Conservation (phyloP, 2,888 invertebrate genomes). For the Abrostola triplasia region DNA sequence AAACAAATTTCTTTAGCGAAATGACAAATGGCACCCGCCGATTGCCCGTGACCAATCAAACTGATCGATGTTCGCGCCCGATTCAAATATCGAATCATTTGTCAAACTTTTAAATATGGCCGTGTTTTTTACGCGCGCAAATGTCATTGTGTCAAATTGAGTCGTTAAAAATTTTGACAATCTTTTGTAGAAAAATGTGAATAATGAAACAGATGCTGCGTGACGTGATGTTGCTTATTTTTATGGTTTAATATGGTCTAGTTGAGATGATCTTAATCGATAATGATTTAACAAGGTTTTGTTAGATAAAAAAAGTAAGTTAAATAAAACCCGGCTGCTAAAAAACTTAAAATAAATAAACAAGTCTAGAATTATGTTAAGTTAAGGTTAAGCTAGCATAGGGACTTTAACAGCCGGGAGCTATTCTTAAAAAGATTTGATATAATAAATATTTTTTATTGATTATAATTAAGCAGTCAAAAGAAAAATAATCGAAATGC, state of each 20-base stretch:
- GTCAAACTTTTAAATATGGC: constrained; percentile 79
- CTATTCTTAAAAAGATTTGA: too few species aligned
- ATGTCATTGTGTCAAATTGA: constrained; percentile 60
- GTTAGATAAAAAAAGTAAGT: too few species aligned
- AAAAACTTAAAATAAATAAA: too few species aligned
- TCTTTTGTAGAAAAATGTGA: constrained; percentile 44
- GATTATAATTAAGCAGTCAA: too few species aligned
- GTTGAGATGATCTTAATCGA: not conserved
- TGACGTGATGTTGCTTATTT: constrained; percentile 37
- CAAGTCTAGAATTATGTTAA: too few species aligned
- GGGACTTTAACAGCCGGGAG: too few species aligned
- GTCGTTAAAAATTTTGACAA: constrained; percentile 58
- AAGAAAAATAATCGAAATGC: too few species aligned
- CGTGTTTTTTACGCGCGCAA: constrained; percentile 47
- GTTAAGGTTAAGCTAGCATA: too few species aligned
- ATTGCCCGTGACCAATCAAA: constrained; percentile 81
- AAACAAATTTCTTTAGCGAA: constrained; percentile 62
- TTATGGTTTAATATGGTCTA: constrained; percentile 28
- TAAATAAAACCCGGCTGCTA: too few species aligned
- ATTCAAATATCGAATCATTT: constrained; percentile 79
- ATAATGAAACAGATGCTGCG: constrained; percentile 40
- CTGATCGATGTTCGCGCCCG: constrained; percentile 77
- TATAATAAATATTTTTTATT: too few species aligned
- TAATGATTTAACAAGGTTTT: not conserved
- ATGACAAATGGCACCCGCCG: constrained; percentile 79